Percentiles rank a stretch among this genome's conserved stretches.
Evolutionary conservation across 2,888 invertebrate species (phyloP).

Genomic region (Chorisops tibialis): DNA sequence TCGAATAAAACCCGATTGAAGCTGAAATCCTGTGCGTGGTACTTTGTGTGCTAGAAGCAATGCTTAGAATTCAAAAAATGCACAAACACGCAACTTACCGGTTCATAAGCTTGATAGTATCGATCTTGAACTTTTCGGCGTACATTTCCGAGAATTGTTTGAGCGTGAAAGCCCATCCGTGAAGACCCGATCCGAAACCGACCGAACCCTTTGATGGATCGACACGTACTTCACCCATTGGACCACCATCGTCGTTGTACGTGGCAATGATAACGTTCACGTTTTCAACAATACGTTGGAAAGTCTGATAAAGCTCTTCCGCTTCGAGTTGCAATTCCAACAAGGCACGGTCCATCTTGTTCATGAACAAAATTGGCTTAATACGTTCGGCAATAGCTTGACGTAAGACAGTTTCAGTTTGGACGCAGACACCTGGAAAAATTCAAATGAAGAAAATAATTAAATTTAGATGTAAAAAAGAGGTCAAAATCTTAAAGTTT

Average conservation of each 20-base stretch:
- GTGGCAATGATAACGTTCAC: constrained; percentile 99
- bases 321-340: constrained; percentile 94
- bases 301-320: constrained; percentile 97
- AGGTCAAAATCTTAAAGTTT: too few relatives aligned
- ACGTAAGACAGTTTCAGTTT: constrained; percentile 98
- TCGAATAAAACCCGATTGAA: constrained; percentile 19
- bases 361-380: constrained; percentile 99
- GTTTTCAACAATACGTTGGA: constrained; percentile 99
- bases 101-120: constrained; percentile 96
- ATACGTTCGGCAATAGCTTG: constrained; percentile 99
- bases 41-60: constrained; percentile 51
- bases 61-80: not conserved
- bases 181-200: constrained; percentile 98
- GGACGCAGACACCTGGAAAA: constrained; percentile 94
- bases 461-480: too few relatives aligned
- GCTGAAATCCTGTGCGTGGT: constrained; percentile 42
- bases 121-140: constrained; percentile 97
- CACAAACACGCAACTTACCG: constrained; percentile 48
- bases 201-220: constrained; percentile 98
- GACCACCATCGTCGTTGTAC: constrained; percentile 94
- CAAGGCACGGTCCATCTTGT: constrained; percentile 99
- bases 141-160: constrained; percentile 99
- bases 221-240: constrained; percentile 98
- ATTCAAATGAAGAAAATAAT: not conserved
- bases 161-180: constrained; percentile 99